Conservation (phyloP, 2,797 vertebrate species). For the Schizothorax lantsangensis region DNA sequence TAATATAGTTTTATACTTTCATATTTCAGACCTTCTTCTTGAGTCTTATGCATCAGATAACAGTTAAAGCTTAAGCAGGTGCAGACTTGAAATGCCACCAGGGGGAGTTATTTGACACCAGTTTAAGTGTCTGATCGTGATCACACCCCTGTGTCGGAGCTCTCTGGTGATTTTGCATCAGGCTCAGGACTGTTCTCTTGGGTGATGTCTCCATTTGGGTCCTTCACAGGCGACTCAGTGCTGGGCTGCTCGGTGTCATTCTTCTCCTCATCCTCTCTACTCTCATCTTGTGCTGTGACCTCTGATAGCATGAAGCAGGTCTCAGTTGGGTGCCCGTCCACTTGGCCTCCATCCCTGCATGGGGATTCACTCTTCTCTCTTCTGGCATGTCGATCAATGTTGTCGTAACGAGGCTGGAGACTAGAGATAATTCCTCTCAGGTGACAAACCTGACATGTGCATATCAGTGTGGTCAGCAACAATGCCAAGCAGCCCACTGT, state of each 20-base stretch:
- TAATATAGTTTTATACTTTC: neutral
- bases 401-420: neutral
- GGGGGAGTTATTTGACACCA: constrained; percentile 18
- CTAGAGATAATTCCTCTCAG: constrained; percentile 50
- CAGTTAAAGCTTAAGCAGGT: constrained; percentile 19
- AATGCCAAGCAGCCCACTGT: constrained; percentile 54
- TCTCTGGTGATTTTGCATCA: neutral
- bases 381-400: constrained; percentile 37
- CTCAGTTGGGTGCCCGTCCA: constrained; percentile 54
- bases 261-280: neutral
- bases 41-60: neutral
- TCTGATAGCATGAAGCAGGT: constrained; percentile 63
- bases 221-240: neutral
- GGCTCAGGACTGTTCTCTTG: constrained; percentile 16
- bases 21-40: neutral
- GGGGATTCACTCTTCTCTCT: neutral
- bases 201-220: constrained; percentile 4
- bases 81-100: neutral
- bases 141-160: neutral
- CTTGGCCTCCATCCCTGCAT: neutral
- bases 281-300: constrained; percentile 15
- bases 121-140: neutral
- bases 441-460: constrained; percentile 65
- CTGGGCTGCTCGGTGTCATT: neutral
- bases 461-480: constrained; percentile 54